Evolutionary conservation across 1,140 invertebrate species (phyloP), one percentile per base, ranked within the genome.

Genomic region (Phthorimaea operculella): DNA sequence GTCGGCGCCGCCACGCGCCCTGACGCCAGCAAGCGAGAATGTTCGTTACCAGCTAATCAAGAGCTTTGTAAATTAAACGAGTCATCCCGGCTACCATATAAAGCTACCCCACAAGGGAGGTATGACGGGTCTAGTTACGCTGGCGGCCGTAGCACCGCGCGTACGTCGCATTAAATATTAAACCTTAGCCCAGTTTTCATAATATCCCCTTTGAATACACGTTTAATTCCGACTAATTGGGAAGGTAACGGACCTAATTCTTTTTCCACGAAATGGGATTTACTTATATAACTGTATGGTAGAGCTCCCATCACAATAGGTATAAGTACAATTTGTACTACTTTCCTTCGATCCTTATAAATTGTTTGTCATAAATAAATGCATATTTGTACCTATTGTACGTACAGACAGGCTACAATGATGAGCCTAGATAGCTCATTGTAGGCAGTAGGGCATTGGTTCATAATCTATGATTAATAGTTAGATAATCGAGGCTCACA

Each of bases 141-240:
- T 62, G 60, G 60, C 15, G 16, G 42, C 14, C 17, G 21, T 4
- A 28, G 21, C 21, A 18, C 33, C 52, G 58, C 55, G 52, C 60
- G 55, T 62, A 57, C 50, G 50, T 51, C 44, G 51, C 60, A 62
- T 62, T 55, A 62, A 62, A 62, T 58, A 62, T 58, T 62, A 52
- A 62, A 51, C 39, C 48, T 58, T 62, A 62, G 55, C 60, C 60
- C 58, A 62, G 60, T 62, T 62, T 58, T 58, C 52, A 58, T 62
- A 62, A 57, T 52, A 42, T 28, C 51, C 55, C 50, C 49, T 58
- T 62, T 39, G 50, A 62, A 55, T 55, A 55, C 45, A 58, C 44
- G 33, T 57, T 57, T 58, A 62, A 62, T 62, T 62, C 44, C 44
- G 15, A 4, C 44, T 47, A 47, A 47, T 47, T 47, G 44, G 11